phyloP scores from a whole-genome alignment of 2,797 vertebrate genomes.

The Yasuhikotakia modesta region DNA sequence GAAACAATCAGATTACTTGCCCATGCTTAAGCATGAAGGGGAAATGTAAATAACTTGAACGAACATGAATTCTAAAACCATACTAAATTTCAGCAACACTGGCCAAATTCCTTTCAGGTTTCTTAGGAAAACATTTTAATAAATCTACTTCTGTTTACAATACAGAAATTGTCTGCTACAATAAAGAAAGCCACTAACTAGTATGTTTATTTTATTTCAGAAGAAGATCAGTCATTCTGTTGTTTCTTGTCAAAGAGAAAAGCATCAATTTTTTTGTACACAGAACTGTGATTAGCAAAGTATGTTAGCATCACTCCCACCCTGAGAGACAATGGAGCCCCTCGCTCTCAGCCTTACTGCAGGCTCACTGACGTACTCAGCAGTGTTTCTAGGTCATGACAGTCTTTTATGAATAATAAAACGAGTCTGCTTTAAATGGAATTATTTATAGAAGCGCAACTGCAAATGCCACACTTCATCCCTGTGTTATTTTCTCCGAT shows the following conservation, averaged over 20 bases:
- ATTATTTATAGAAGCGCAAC: constrained; percentile 74
- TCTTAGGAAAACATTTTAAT: neutral
- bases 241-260: neutral
- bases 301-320: constrained; percentile 57
- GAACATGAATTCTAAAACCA: constrained; percentile 29
- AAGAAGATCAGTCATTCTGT: neutral
- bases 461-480: constrained; percentile 37
- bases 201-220: neutral
- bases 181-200: neutral
- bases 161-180: too few species aligned
- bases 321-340: constrained; percentile 56
- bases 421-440: constrained; percentile 67
- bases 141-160: neutral
- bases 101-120: constrained; percentile 19
- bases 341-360: constrained; percentile 44
- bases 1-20: constrained; percentile 48
- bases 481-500: constrained; percentile 36
- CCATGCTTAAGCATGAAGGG: neutral
- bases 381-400: constrained; percentile 71
- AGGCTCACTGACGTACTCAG: constrained; percentile 39
- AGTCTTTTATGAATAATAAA: constrained; percentile 80
- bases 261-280: constrained; percentile 3
- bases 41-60: constrained; percentile 40
- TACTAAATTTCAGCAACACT: constrained; percentile 38
- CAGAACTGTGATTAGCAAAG: constrained; percentile 41